Percentiles rank a stretch among this genome's conserved stretches.
These are phyloP conservation scores for Coregonus ussuriensis DNA, from an alignment of 2,797 vertebrate genomes.

Conservation along the genomic window DNA sequence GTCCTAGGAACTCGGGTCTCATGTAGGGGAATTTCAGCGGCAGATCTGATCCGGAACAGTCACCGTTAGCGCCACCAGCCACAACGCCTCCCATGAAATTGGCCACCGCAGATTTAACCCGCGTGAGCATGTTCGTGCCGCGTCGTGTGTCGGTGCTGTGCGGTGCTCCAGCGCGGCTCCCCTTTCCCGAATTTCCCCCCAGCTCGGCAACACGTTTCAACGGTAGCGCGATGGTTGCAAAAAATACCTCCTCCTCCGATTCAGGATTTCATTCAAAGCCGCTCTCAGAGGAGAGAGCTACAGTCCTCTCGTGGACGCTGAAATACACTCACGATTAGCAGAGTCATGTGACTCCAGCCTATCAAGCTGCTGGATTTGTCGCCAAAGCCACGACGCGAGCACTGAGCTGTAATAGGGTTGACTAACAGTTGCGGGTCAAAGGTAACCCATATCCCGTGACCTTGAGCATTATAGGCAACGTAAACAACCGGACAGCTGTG, in stretches of 20 bases:
- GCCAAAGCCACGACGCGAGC: slow-evolving; percentile 36
- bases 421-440: slow-evolving; percentile 24
- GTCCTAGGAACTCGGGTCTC: slow-evolving; percentile 88
- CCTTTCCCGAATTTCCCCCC: slow-evolving; percentile 74
- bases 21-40: slow-evolving; percentile 89
- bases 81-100: slow-evolving; percentile 94
- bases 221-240: slow-evolving; percentile 26
- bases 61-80: slow-evolving; percentile 80
- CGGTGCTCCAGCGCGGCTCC: slow-evolving; percentile 62
- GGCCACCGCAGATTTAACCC: slow-evolving; percentile 93
- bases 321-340: slow-evolving; percentile 71
- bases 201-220: slow-evolving; percentile 64
- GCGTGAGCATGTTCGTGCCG: slow-evolving; percentile 85
- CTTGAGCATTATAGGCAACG: not conserved
- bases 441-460: slow-evolving; percentile 9
- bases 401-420: slow-evolving; percentile 28
- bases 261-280: slow-evolving; percentile 46
- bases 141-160: slow-evolving; percentile 64
- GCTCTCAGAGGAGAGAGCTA: slow-evolving; percentile 9
- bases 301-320: slow-evolving; percentile 63
- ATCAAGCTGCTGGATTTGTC: slow-evolving; percentile 50
- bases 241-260: not conserved
- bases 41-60: slow-evolving; percentile 78
- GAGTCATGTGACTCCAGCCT: slow-evolving; percentile 79
- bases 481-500: not conserved